These are phyloP conservation scores for Dugesia japonica DNA, from an alignment of 2,888 invertebrate genomes.

Conservation along the genomic window DNA sequence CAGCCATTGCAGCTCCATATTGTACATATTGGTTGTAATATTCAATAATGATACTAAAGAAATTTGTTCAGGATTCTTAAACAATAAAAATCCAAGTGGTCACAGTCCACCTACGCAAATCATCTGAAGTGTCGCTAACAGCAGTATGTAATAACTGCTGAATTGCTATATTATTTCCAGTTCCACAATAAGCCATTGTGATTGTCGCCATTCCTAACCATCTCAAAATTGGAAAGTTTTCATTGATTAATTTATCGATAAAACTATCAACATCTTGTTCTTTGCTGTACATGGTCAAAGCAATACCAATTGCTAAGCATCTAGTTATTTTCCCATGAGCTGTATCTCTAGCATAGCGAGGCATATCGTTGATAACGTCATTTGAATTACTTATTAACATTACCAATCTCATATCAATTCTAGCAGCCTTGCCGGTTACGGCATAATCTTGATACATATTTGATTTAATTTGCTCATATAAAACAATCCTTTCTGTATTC, in stretches of 20 bases:
- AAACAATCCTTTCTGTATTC: slow-evolving; percentile 50
- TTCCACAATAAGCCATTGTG: slow-evolving; percentile 93
- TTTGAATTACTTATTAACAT: slow-evolving; percentile 87
- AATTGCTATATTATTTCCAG: slow-evolving; percentile 88
- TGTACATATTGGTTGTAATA: slow-evolving; percentile 97
- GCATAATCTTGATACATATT: slow-evolving; percentile 96
- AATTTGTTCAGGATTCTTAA: slow-evolving; percentile 61
- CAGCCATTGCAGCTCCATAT: slow-evolving; percentile 94
- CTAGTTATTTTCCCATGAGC: slow-evolving; percentile 95
- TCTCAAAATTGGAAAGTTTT: slow-evolving; percentile 81
- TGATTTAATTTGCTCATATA: slow-evolving; percentile 81
- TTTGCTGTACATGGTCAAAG: slow-evolving; percentile 86
- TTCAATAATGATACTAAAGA: slow-evolving; percentile 81
- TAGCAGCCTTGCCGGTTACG: slow-evolving; percentile 79
- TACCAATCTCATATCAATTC: slow-evolving; percentile 95
- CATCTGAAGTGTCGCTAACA: slow-evolving; percentile 94
- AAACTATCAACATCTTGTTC: slow-evolving; percentile 86
- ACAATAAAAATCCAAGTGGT: slow-evolving; percentile 93
- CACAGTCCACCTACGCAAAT: slow-evolving; percentile 89
- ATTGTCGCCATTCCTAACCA: slow-evolving; percentile 93
- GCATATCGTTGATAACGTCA: slow-evolving; percentile 78
- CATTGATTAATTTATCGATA: slow-evolving; percentile 70
- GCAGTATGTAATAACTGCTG: slow-evolving; percentile 81
- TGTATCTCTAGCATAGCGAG: slow-evolving; percentile 76
- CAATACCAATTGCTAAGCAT: slow-evolving; percentile 84